Evolutionary conservation across 2,888 invertebrate genomes (phyloP).

Genomic region (Lissocephala sabroskyi): DNA sequence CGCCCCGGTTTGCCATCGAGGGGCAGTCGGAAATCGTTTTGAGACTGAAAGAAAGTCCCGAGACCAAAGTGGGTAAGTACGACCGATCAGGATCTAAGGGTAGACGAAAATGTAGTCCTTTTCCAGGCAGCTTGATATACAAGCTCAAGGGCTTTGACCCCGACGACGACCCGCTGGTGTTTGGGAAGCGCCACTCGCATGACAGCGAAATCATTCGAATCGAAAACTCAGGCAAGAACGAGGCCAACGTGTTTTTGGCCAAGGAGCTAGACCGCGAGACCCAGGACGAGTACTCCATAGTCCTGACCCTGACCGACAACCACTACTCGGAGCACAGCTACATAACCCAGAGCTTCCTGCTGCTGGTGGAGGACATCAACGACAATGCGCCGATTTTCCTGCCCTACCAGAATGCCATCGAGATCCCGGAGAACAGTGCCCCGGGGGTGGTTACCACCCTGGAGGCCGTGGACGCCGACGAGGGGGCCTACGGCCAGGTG

Average conservation of each 20-base stretch:
- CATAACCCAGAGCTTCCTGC: conserved; percentile 89
- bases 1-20: conserved; percentile 90
- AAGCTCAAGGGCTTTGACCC: conserved; percentile 87
- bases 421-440: conserved; percentile 84
- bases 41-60: conserved; percentile 88
- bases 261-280: conserved; percentile 93
- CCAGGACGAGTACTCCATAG: conserved; percentile 90
- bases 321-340: conserved; percentile 89
- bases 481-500: conserved; percentile 94
- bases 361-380: conserved; percentile 92
- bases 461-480: conserved; percentile 91
- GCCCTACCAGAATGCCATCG: conserved; percentile 87
- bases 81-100: not conserved
- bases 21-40: conserved; percentile 93
- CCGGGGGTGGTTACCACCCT: conserved; percentile 84
- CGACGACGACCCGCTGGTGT: conserved; percentile 87
- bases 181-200: conserved; percentile 85
- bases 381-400: conserved; percentile 92
- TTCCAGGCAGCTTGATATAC: conserved; percentile 84
- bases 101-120: not conserved
- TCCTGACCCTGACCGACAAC: conserved; percentile 90
- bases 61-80: conserved; percentile 86
- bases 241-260: conserved; percentile 90
- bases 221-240: conserved; percentile 84
- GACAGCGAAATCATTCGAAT: conserved; percentile 89